These are phyloP conservation scores for Stichodactyla helianthus DNA, from an alignment of 64 coral and sea anemone species.

Conservation along the genomic window DNA sequence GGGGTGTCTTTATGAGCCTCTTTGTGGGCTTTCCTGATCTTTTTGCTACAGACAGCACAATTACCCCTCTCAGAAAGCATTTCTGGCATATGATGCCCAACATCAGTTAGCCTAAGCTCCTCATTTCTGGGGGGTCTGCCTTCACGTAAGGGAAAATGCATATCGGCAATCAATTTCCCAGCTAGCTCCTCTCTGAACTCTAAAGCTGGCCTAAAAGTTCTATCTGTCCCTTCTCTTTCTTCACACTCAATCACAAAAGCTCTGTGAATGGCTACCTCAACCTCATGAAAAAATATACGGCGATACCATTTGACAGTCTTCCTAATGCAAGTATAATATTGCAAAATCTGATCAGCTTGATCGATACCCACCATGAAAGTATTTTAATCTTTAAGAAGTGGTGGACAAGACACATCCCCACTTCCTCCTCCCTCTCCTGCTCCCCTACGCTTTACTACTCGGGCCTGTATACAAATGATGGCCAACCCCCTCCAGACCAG, in stretches of 20 bases:
- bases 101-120: slow-evolving; percentile 47
- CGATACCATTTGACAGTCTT: slow-evolving; percentile 48
- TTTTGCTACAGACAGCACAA: slow-evolving; percentile 53
- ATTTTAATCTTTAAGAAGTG: slow-evolving; percentile 51
- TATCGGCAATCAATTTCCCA: slow-evolving; percentile 39
- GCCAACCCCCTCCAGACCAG: not conserved
- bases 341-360: slow-evolving; percentile 55
- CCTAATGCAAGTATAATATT: slow-evolving; percentile 43
- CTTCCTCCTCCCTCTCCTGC: slow-evolving; percentile 37
- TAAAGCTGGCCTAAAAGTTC: slow-evolving; percentile 15
- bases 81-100: slow-evolving; percentile 43
- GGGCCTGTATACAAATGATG: slow-evolving; percentile 31
- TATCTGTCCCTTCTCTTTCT: slow-evolving; percentile 32
- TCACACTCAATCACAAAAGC: slow-evolving; percentile 53
- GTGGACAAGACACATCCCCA: slow-evolving; percentile 39
- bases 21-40: slow-evolving; percentile 10
- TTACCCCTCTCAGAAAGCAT: slow-evolving; percentile 29
- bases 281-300: slow-evolving; percentile 41
- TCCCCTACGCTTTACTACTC: slow-evolving; percentile 8
- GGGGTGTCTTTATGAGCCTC: not conserved
- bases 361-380: slow-evolving; percentile 40
- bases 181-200: slow-evolving; percentile 60
- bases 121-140: slow-evolving; percentile 33
- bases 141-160: slow-evolving; percentile 2
- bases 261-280: slow-evolving; percentile 43